Conservation (phyloP, 2,888 invertebrate genomes). For the Macrosiphum euphorbiae region DNA sequence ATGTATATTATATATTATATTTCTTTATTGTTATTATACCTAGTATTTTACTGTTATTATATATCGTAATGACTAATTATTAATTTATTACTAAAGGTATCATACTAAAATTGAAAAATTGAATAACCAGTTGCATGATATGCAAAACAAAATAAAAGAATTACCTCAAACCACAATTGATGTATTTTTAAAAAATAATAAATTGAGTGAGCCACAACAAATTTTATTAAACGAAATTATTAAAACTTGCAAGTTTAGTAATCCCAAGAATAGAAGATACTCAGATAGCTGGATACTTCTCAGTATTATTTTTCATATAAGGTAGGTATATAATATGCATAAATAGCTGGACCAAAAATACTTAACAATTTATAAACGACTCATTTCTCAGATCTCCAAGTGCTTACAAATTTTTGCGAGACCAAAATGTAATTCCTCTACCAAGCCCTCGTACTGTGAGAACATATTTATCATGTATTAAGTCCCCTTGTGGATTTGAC, state of each 20-base stretch:
- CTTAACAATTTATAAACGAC: not conserved
- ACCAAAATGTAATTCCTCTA: not conserved
- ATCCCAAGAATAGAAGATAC: not conserved
- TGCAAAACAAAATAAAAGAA: too few relatives aligned
- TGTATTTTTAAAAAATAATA: not conserved
- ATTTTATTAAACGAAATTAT: not conserved
- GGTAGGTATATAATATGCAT: not conserved
- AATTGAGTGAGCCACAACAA: constrained; percentile 4
- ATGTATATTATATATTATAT: too few relatives aligned
- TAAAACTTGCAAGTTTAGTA: not conserved
- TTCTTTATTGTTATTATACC: too few relatives aligned
- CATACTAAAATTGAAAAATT: too few relatives aligned
- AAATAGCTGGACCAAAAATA: not conserved
- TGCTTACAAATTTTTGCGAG: not conserved
- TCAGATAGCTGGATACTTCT: constrained; percentile 8
- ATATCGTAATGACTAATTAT: too few relatives aligned
- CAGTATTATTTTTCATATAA: constrained; percentile 1
- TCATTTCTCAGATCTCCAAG: not conserved
- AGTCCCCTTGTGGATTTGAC: not conserved
- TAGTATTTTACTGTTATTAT: too few relatives aligned
- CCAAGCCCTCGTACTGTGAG: not conserved
- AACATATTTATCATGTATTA: not conserved
- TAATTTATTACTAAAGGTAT: too few relatives aligned
- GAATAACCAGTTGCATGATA: too few relatives aligned
- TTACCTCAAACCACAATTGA: too few relatives aligned